Evolutionary conservation across 1,140 invertebrate genomes (phyloP), one percentile per base, ranked within the genome.

Genomic region (Eriocheir sinensis): DNA sequence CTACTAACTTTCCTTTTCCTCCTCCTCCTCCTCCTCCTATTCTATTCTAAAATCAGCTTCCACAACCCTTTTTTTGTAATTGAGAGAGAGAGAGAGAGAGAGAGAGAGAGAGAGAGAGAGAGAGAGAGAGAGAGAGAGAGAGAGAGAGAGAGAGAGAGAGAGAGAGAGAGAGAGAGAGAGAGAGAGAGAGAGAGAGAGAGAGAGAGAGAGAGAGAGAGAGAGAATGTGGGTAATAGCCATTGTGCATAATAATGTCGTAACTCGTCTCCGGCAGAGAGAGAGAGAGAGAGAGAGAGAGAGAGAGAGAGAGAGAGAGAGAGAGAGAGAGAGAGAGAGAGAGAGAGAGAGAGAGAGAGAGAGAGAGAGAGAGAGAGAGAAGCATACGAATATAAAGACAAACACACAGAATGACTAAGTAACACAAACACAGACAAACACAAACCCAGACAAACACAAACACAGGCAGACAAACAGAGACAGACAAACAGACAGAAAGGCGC

Each of bases 81-180:
- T n/a, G n/a, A n/a, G n/a, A n/a, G n/a, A n/a, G n/a, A n/a, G n/a
- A n/a, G n/a, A n/a, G n/a, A n/a, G n/a, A n/a, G n/a, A 53, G 88
- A 91, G 60, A 41, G 90, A 80, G 60, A 40, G 34, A 32, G 44
- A 90, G 48, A 90, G 89, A 21, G 89, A 32, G 53, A 72, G 53
- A 36, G 44, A 60, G 89, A 38, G 32, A 88, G 85, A 88, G 38
- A 38, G 34, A 27, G 9, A 27, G 34, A 38, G 38, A 41, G 85
- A 88, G 85, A 88, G 85, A 88, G 85, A 38, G 27, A 15, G 85
- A 88, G 85, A 88, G 38, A 88, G 85, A 88, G 85, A 38, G 85
- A 88, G 85, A 38, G 34, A 38, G 34, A 38, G 27, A 38, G 34
- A 38, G 36, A 81, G 17, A 17, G 2, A 17, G 2, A 36, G 36